Conservation (phyloP, 2,888 invertebrate genomes). For the Mellilla xanthometata region DNA sequence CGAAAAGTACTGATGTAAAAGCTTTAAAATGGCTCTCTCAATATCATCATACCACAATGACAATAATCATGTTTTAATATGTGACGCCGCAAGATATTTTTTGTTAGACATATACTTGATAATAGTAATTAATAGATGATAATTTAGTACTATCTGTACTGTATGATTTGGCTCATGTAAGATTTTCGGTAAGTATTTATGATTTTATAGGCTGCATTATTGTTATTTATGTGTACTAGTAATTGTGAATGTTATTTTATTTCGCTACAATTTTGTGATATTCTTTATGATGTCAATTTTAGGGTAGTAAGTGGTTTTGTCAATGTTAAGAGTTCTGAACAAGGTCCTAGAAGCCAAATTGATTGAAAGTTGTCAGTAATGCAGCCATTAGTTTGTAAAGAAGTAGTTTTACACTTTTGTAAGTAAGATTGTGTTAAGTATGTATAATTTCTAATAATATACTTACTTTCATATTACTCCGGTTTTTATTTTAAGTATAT, state of each 20-base stretch:
- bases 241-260: too few relatives aligned
- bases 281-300: too few relatives aligned
- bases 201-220: conserved; percentile 10
- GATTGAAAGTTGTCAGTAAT: neutral
- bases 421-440: conserved; percentile 7
- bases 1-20: conserved; percentile 9
- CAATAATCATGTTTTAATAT: conserved; percentile 9
- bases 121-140: conserved; percentile 5
- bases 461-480: neutral
- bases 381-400: conserved; percentile 9
- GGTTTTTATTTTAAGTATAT: too few relatives aligned
- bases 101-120: neutral
- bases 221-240: too few relatives aligned
- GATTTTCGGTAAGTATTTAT: conserved; percentile 5
- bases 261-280: too few relatives aligned
- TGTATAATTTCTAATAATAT: conserved; percentile 10
- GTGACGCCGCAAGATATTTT: conserved; percentile 1
- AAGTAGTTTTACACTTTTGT: conserved; percentile 9
- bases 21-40: conserved; percentile 5
- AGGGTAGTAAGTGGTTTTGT: too few relatives aligned
- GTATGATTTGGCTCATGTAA: neutral
- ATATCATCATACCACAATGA: conserved; percentile 1
- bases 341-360: too few relatives aligned
- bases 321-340: too few relatives aligned
- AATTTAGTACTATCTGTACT: conserved; percentile 6